Evolutionary conservation across 2,797 vertebrate species (phyloP), one percentile per base, ranked within the genome.

Genomic region (Acanthurus leucopareius): DNA sequence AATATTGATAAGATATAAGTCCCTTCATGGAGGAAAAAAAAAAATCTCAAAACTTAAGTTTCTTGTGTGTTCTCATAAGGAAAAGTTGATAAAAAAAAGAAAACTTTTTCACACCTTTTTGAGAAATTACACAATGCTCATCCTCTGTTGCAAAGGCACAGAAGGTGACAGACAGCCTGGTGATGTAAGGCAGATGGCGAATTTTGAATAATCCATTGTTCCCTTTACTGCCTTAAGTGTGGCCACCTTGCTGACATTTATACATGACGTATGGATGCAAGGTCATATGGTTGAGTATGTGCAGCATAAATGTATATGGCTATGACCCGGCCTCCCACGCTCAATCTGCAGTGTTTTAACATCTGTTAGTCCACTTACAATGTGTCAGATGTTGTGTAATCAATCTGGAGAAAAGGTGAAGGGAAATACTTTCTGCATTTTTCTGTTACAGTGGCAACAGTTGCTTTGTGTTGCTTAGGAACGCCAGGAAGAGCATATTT

Each of bases 131-230:
- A 35, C 16, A 35, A 2, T 52, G 22, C 51, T 51, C 45, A 60
- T 2, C 20, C 5, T 75, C 19, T 78, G 64, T 59, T n/a, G 16
- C 17, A 25, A 19, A 40, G 47, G 38, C 11, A 47, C 6, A 49
- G 25, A 47, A 20, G 15, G 14, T 14, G 3, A 75, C 35, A 54
- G 32, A 63, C 35, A 73, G 40, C 22, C 52, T 22, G 35, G 47
- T 64, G 57, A 77, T 83, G 52, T 61, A 42, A 69, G 47, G 20
- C 69, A 85, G 82, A 73, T 79, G 77, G 77, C 20, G 61, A 28
- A 45, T 76, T 61, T 40, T 73, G 61, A 77, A 85, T 84, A 71
- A 85, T 54, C 13, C 40, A 60, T 53, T 80, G 66, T 69, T 72
- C 64, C 61, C 63, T 25, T 68, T 4, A 10, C 22, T 42, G 53